Evolutionary conservation across 2,797 vertebrate genomes (phyloP), one percentile per base, ranked within the genome.

Genomic region (Odontamblyopus lacepedii): DNA sequence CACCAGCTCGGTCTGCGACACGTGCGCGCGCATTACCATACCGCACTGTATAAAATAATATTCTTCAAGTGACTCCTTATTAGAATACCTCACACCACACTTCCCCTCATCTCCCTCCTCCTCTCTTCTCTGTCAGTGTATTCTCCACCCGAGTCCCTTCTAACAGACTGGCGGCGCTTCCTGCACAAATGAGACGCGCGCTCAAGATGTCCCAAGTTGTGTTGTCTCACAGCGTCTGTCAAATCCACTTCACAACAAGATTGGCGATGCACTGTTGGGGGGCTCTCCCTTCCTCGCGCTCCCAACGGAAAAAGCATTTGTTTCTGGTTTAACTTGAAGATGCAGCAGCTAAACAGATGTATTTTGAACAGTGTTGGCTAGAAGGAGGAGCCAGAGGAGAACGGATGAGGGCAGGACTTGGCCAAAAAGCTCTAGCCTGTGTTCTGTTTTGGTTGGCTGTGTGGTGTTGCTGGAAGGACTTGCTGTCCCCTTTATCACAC

Each of bases 11-110:
- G 91, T 91, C 88, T 86, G 30, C 60, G 30, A 38, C 32, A 89
- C 90, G 91, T 90, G 87, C 90, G 90, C 89, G 83, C 88, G 90
- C 91, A 94, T 94, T 94, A 93, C 93, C 90, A 92, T 93, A 92
- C 85, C 89, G 84, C 78, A 79, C 91, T 90, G 92, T 92, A 94
- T 93, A 93, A 92, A 92, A 90, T 90, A 88, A 92, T 92, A 92
- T 91, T 86, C 85, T 91, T 63, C 87, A 92, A 92, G 91, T 91
- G 90, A 91, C 88, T 87, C 87, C 61, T 91, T 87, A 91, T 92
- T 91, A 91, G 83, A 90, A 89, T 81, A 89, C 85, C 81, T 86
- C 83, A 82, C 59, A 63, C 81, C 83, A 82, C 56, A 61, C 81
- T 84, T 69, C 78, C 72, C 82, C 83, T 83, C 79, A 76, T 89